phyloP scores from a whole-genome alignment of 2,888 invertebrate species.

The Ochropacha duplaris region DNA sequence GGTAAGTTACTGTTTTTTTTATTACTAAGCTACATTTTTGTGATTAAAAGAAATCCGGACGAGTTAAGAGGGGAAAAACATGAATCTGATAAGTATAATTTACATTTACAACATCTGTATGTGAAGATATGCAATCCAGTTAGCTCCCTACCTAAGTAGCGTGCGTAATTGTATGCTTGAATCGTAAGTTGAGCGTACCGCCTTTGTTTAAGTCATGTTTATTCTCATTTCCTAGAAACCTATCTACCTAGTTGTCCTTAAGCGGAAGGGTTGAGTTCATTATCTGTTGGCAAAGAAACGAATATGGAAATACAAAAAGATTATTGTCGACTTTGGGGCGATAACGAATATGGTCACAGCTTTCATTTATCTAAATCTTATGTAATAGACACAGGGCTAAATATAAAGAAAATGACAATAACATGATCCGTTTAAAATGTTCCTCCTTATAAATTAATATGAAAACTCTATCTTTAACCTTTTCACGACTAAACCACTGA shows the following conservation, averaged over 20 bases:
- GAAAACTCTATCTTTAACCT: too few relatives aligned
- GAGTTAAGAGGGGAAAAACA: not conserved
- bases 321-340: not conserved
- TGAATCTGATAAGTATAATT: not conserved
- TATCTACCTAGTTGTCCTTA: constrained; percentile 1
- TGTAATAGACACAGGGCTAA: too few relatives aligned
- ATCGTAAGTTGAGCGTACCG: not conserved
- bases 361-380: too few relatives aligned
- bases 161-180: not conserved
- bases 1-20: constrained; percentile 29
- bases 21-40: not conserved
- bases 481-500: too few relatives aligned
- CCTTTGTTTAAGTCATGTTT: constrained; percentile 1
- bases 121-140: not conserved
- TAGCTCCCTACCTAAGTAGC: not conserved
- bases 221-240: constrained; percentile 2
- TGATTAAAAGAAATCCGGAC: not conserved
- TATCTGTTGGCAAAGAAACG: not conserved
- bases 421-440: not conserved
- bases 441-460: too few relatives aligned
- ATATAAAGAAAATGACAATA: too few relatives aligned
- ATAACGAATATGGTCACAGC: not conserved
- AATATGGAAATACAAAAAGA: not conserved
- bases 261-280: constrained; percentile 6
- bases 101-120: not conserved